phyloP scores from a whole-genome alignment of 2,113 vertebrate species.

The Planiliza haematocheilus region DNA sequence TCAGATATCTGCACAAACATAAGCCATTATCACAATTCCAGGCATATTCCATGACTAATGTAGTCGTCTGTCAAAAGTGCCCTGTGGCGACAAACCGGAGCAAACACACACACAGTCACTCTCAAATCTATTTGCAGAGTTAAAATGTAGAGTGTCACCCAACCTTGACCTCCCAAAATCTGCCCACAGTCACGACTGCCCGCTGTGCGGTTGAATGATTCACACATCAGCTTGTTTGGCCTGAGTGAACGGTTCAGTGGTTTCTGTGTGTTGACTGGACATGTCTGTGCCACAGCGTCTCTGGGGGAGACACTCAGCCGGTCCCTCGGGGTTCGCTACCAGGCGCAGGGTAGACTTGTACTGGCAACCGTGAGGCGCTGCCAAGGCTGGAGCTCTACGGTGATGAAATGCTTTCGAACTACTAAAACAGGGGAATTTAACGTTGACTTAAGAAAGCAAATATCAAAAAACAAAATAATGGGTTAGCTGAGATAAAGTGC shows the following conservation, averaged over 20 bases:
- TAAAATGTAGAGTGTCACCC: conserved; percentile 25
- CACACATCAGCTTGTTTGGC: conserved; percentile 55
- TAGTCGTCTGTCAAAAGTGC: not conserved
- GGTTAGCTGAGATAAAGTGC: not conserved
- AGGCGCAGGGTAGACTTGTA: conserved; percentile 20
- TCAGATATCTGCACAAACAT: not conserved
- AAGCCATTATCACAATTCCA: not conserved
- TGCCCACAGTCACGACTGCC: conserved; percentile 31
- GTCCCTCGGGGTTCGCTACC: conserved; percentile 44
- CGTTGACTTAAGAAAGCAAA: no score
- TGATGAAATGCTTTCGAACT: not conserved
- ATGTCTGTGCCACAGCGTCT: conserved; percentile 37
- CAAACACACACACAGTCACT: not conserved
- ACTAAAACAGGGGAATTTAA: not conserved
- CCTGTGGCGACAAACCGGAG: no score
- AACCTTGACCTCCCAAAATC: conserved; percentile 39
- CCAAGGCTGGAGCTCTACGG: conserved; percentile 10
- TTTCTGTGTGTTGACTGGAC: conserved; percentile 48
- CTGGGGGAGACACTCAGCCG: conserved; percentile 1
- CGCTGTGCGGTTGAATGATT: conserved; percentile 34
- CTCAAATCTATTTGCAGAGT: conserved; percentile 32
- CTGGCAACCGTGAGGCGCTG: conserved; percentile 20
- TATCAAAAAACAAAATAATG: no score
- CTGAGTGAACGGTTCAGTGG: conserved; percentile 28
- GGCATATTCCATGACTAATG: not conserved